A percentile compares a stretch with the other conserved stretches of the same genome.
phyloP scores from a whole-genome alignment of 37 sponge, comb jelly and placozoan genomes.

The Spongia lamella region DNA sequence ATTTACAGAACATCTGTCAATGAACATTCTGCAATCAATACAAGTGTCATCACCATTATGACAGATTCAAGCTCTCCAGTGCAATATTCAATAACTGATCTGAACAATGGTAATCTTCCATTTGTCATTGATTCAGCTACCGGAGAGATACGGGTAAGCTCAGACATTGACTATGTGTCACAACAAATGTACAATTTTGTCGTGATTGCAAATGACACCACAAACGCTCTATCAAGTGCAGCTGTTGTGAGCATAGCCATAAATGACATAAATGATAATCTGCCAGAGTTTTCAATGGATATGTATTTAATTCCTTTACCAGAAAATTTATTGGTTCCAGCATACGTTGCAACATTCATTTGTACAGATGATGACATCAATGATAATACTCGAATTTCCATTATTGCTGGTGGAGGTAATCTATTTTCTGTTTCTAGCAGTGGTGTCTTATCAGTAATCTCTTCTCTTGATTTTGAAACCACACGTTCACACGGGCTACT shows the following conservation, averaged over 20 bases:
- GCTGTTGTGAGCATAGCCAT: constrained; percentile 41
- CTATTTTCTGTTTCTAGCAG: too few species aligned
- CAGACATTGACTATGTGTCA: constrained; percentile 57
- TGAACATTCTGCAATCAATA: too few species aligned
- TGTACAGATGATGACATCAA: constrained; percentile 13
- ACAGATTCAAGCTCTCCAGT: background rate
- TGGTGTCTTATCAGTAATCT: too few species aligned
- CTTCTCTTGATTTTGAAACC: too few species aligned
- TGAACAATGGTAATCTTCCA: background rate
- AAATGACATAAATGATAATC: constrained; percentile 62
- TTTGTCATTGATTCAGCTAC: constrained; percentile 49
- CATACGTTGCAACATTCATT: constrained; percentile 5
- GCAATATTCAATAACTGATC: constrained; percentile 14
- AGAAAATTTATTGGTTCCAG: constrained; percentile 23
- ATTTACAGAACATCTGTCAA: too few species aligned
- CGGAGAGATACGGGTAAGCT: constrained; percentile 45
- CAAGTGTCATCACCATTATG: too few species aligned
- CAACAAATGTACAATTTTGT: constrained; percentile 8
- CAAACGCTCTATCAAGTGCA: constrained; percentile 34
- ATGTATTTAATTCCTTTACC: constrained; percentile 13
- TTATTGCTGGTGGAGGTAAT: too few species aligned
- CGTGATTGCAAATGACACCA: constrained; percentile 45
- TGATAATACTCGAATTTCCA: constrained; percentile 28
- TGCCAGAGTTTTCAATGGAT: constrained; percentile 19
- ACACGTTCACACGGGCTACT: too few species aligned